A percentile compares a stretch with the other conserved stretches of the same genome.
phyloP scores from a whole-genome alignment of 2,888 invertebrate genomes.

The Eucera pruinosa region DNA sequence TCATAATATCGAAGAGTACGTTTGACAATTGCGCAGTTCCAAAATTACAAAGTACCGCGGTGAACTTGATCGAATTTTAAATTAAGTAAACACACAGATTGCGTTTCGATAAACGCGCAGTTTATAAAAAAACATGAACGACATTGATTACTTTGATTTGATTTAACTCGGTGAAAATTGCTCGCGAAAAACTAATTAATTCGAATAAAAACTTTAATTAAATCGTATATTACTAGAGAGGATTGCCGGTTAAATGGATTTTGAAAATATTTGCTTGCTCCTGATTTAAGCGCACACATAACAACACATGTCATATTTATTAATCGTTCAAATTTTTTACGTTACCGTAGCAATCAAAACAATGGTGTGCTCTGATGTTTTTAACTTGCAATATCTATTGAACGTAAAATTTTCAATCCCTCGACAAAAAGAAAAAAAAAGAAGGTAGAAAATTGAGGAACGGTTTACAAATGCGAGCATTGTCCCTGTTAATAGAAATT shows the following conservation, averaged over 20 bases:
- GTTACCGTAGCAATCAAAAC: background rate
- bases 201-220: conserved; percentile 6
- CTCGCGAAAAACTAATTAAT: conserved; percentile 25
- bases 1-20: background rate
- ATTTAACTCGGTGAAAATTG: background rate
- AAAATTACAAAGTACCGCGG: too few species aligned
- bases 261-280: background rate
- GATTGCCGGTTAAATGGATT: conserved; percentile 16
- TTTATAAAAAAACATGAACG: background rate
- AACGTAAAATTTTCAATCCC: background rate
- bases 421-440: too few species aligned
- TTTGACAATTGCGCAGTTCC: background rate
- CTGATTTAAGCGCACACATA: background rate
- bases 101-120: background rate
- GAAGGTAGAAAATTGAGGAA: background rate
- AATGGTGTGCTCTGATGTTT: background rate
- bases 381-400: background rate
- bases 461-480: background rate
- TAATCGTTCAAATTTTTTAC: background rate
- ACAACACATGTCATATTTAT: background rate
- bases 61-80: too few species aligned
- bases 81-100: conserved; percentile 4
- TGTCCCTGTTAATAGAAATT: background rate
- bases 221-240: conserved; percentile 11
- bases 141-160: conserved; percentile 14